Conservation (phyloP, 2,113 vertebrate species). For the Vimba vimba region DNA sequence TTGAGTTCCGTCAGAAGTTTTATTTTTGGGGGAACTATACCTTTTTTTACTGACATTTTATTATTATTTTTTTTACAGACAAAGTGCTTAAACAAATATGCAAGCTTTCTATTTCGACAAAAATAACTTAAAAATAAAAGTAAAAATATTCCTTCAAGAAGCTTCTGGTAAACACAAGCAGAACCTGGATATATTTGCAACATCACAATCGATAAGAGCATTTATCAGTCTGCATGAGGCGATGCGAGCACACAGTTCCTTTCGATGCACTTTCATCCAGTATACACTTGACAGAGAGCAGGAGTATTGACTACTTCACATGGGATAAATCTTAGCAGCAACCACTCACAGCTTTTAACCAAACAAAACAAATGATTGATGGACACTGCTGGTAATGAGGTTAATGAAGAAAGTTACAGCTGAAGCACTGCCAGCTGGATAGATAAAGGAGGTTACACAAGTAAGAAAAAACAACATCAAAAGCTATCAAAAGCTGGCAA, state of each 20-base stretch:
- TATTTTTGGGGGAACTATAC: background rate
- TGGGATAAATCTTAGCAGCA: background rate
- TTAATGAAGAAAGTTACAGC: constrained; percentile 2
- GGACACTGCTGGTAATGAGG: constrained; percentile 11
- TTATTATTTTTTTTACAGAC: no score
- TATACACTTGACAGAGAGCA: constrained; percentile 9
- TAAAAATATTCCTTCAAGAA: background rate
- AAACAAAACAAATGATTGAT: constrained; percentile 25
- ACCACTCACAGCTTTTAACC: constrained; percentile 14
- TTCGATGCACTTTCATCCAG: constrained; percentile 27
- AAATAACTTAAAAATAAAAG: background rate
- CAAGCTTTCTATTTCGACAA: background rate
- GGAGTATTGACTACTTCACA: constrained; percentile 36
- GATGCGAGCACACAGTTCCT: background rate
- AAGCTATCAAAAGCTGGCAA: no score
- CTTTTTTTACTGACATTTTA: no score
- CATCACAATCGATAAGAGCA: constrained; percentile 21
- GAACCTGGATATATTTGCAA: constrained; percentile 8
- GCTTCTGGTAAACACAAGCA: background rate
- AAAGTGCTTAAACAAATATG: background rate
- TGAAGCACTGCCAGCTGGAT: background rate
- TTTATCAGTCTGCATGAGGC: constrained; percentile 14
- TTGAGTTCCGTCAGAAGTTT: background rate
- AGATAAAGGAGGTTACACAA: background rate
- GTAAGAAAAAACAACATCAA: background rate